Evolutionary conservation across 2,888 invertebrate genomes (phyloP).

Genomic region (Aphodius granarius): DNA sequence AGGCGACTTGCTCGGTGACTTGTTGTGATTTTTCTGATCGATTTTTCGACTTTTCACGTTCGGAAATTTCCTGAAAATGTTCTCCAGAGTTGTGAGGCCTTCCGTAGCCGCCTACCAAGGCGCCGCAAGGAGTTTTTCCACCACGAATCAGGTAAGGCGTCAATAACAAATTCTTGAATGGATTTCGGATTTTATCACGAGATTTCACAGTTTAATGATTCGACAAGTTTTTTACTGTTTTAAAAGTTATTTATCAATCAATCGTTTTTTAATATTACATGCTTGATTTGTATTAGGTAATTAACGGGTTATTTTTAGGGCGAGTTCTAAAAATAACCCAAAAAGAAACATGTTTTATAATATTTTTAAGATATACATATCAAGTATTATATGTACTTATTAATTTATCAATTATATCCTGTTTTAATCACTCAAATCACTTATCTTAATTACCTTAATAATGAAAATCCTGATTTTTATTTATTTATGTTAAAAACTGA

Average conservation of each 20-base stretch:
- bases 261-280: neutral
- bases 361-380: too few species aligned
- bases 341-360: neutral
- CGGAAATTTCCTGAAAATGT: constrained; percentile 32
- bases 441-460: neutral
- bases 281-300: neutral
- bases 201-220: constrained; percentile 1
- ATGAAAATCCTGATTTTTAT: constrained; percentile 1
- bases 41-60: neutral
- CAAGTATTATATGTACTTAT: too few species aligned
- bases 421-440: neutral
- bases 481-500: neutral
- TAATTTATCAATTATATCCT: neutral
- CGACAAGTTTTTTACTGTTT: neutral
- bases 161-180: neutral
- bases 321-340: constrained; percentile 10
- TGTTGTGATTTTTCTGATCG: neutral
- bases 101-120: constrained; percentile 30
- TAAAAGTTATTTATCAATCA: neutral
- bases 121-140: constrained; percentile 33
- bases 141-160: constrained; percentile 30
- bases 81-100: constrained; percentile 34
- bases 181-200: neutral
- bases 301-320: constrained; percentile 11
- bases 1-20: neutral